A percentile compares a stretch with the other conserved stretches of the same genome.
Evolutionary conservation across 2,888 invertebrate genomes (phyloP).

Genomic region (Subacronicta megacephala): DNA sequence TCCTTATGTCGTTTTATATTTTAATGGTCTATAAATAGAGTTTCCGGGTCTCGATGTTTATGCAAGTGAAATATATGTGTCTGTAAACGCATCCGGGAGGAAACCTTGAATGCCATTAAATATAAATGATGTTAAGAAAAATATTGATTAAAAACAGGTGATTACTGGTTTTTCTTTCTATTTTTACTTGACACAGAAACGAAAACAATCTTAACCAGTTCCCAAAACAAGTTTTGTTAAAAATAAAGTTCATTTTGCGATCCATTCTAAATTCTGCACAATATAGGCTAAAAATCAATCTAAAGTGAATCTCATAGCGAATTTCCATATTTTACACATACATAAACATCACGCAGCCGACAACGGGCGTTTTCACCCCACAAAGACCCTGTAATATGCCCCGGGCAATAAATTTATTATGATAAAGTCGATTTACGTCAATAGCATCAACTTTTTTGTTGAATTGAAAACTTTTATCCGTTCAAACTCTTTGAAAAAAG

Average conservation of each 20-base stretch:
- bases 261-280: constrained; percentile 20
- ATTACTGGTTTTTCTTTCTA: constrained; percentile 15
- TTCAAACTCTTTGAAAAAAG: constrained; percentile 53
- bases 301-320: constrained; percentile 43
- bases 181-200: constrained; percentile 4
- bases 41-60: background rate
- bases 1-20: background rate
- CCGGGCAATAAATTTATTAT: constrained; percentile 61
- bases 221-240: constrained; percentile 18
- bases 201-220: constrained; percentile 28
- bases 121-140: background rate
- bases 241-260: constrained; percentile 32
- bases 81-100: constrained; percentile 1
- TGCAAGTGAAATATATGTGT: background rate
- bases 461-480: constrained; percentile 60
- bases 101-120: too few relatives aligned
- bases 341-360: constrained; percentile 46
- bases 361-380: constrained; percentile 51
- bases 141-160: constrained; percentile 6
- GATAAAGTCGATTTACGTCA: constrained; percentile 60
- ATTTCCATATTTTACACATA: constrained; percentile 57
- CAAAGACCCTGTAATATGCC: constrained; percentile 55
- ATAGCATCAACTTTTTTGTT: constrained; percentile 56
- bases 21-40: background rate
- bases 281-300: constrained; percentile 36